Evolutionary conservation across 2,797 vertebrate genomes (phyloP).

Genomic region (Paguma larvata): DNA sequence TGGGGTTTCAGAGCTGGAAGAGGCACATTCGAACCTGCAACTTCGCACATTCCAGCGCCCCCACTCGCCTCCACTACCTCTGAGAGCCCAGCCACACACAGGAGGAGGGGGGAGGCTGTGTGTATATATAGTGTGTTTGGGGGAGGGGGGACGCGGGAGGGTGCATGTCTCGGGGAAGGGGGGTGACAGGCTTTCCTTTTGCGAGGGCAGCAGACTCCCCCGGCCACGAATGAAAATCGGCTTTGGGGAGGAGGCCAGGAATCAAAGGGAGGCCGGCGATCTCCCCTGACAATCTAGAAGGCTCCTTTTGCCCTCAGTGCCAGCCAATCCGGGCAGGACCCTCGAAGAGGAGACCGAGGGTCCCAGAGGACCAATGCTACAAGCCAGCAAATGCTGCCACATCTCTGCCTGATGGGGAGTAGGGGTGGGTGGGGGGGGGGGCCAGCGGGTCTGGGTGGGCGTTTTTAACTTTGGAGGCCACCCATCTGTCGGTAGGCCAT

Average conservation of each 20-base stretch:
- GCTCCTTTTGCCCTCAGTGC: slow-evolving; percentile 79
- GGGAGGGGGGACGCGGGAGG: slow-evolving; percentile 75
- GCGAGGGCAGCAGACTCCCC: slow-evolving; percentile 70
- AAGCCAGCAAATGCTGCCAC: slow-evolving; percentile 84
- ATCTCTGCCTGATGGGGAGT: slow-evolving; percentile 76
- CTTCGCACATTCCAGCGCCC: slow-evolving; percentile 76
- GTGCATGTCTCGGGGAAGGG: slow-evolving; percentile 80
- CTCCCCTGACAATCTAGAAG: slow-evolving; percentile 63
- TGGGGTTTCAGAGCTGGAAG: slow-evolving; percentile 42
- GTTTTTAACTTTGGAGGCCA: slow-evolving; percentile 75
- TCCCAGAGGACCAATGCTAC: slow-evolving; percentile 79
- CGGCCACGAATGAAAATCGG: slow-evolving; percentile 55
- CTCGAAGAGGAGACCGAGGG: slow-evolving; percentile 78
- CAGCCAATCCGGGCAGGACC: slow-evolving; percentile 78
- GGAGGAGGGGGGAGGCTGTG: slow-evolving; percentile 66
- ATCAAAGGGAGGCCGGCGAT: neutral
- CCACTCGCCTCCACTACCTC: slow-evolving; percentile 75
- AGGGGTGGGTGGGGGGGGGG: slow-evolving; percentile 65
- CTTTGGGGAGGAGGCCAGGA: slow-evolving; percentile 39
- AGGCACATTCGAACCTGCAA: slow-evolving; percentile 29
- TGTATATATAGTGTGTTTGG: slow-evolving; percentile 78
- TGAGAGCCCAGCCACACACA: slow-evolving; percentile 67
- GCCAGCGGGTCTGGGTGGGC: slow-evolving; percentile 14
- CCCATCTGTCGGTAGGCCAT: slow-evolving; percentile 54
- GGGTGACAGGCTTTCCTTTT: slow-evolving; percentile 61